A percentile compares a stretch with the other conserved stretches of the same genome.
These are phyloP conservation scores for Pseudomyrmex pallidus DNA, from an alignment of 1,140 invertebrate genomes.

Conservation along the genomic window DNA sequence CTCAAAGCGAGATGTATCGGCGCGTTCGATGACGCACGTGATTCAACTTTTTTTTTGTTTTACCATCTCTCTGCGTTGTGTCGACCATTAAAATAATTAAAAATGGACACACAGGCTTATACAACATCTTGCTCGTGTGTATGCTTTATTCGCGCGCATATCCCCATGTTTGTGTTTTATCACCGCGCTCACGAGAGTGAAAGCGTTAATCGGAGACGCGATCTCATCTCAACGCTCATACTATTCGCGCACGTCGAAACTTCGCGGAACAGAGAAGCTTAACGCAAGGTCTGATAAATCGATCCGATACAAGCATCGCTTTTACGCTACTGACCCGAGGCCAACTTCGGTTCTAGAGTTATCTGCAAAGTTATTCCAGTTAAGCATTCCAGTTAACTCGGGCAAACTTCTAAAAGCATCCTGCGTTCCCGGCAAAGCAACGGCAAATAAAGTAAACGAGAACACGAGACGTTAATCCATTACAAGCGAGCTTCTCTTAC, in stretches of 20 bases:
- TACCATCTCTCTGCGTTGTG: neutral
- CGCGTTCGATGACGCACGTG: neutral
- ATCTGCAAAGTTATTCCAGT: slow-evolving; percentile 59
- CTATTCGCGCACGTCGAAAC: neutral
- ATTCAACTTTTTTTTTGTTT: slow-evolving; percentile 15
- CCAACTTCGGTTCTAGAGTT: slow-evolving; percentile 56
- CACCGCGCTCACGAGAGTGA: slow-evolving; percentile 17
- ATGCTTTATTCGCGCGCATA: slow-evolving; percentile 8
- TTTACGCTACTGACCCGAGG: slow-evolving; percentile 50
- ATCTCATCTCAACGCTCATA: slow-evolving; percentile 3
- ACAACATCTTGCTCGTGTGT: neutral
- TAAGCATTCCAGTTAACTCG: slow-evolving; percentile 60
- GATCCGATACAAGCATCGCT: slow-evolving; percentile 54
- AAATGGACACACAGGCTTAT: slow-evolving; percentile 6
- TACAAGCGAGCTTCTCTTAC: slow-evolving; percentile 39
- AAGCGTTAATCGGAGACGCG: slow-evolving; percentile 24
- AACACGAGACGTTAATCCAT: slow-evolving; percentile 55
- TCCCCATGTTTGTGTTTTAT: slow-evolving; percentile 11
- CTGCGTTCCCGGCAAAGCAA: slow-evolving; percentile 38
- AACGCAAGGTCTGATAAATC: slow-evolving; percentile 48
- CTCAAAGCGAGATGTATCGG: slow-evolving; percentile 5
- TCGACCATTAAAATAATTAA: slow-evolving; percentile 18
- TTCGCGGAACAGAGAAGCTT: slow-evolving; percentile 1
- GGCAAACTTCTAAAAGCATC: slow-evolving; percentile 59
- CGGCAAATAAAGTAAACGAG: slow-evolving; percentile 56